These are phyloP conservation scores for Cerastis rubricosa DNA, from an alignment of 2,888 invertebrate genomes.

Conservation along the genomic window DNA sequence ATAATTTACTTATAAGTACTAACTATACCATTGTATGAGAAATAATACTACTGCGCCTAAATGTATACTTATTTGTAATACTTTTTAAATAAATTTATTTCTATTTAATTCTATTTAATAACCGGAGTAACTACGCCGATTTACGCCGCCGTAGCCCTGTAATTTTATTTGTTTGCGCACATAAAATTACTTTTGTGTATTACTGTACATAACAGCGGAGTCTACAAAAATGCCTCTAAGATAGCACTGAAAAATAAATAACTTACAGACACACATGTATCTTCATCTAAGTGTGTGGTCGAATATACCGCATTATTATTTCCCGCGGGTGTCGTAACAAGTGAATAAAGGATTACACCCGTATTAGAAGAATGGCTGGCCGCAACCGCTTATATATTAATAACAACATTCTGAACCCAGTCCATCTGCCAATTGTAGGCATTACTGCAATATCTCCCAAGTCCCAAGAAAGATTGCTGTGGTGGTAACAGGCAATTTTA, in stretches of 20 bases:
- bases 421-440: conserved; percentile 39
- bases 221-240: conserved; percentile 13
- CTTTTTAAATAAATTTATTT: too few species aligned
- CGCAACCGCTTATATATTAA: conserved; percentile 46
- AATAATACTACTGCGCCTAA: too few species aligned
- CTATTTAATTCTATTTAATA: too few species aligned
- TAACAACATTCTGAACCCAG: conserved; percentile 27
- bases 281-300: conserved; percentile 41
- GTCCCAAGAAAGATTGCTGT: conserved; percentile 9
- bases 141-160: neutral
- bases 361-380: conserved; percentile 45
- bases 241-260: conserved; percentile 44
- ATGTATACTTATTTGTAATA: too few species aligned
- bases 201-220: neutral
- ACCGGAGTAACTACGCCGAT: neutral
- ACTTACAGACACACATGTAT: conserved; percentile 25
- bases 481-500: conserved; percentile 12
- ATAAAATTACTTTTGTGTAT: conserved; percentile 13
- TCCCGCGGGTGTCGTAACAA: conserved; percentile 56
- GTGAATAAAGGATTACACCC: conserved; percentile 58
- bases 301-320: conserved; percentile 48
- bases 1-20: too few species aligned
- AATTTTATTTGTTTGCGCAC: conserved; percentile 19
- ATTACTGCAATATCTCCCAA: conserved; percentile 29
- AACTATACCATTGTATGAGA: too few species aligned